Conservation (phyloP, 2,888 invertebrate genomes). For the Holacanthella duospinosa region DNA sequence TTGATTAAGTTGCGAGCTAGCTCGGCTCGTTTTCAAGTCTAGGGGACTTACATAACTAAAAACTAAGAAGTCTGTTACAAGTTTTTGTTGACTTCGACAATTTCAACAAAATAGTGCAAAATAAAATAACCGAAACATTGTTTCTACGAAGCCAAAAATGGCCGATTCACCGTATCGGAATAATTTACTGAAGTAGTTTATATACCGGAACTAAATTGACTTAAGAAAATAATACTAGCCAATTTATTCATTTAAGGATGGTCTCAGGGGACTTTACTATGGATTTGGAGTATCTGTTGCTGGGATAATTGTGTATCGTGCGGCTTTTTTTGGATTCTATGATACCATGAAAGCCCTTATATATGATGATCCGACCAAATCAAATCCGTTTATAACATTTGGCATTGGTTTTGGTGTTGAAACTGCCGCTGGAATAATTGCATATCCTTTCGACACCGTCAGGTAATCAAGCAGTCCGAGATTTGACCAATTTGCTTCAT, state of each 20-base stretch:
- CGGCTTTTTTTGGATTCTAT: slow-evolving; percentile 44
- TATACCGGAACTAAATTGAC: background rate
- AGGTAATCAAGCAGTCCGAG: slow-evolving; percentile 26
- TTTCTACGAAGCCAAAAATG: no score
- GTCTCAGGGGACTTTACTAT: slow-evolving; percentile 42
- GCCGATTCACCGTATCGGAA: no score
- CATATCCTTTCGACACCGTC: slow-evolving; percentile 45
- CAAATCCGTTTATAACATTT: background rate
- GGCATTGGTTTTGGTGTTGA: slow-evolving; percentile 13
- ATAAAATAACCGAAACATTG: no score
- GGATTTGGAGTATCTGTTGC: slow-evolving; percentile 43
- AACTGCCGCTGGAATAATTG: slow-evolving; percentile 42
- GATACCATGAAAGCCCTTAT: slow-evolving; percentile 41
- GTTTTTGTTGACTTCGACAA: no score
- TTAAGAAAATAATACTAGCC: background rate
- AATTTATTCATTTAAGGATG: slow-evolving; percentile 40
- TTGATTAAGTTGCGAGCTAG: no score
- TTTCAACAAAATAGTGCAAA: no score
- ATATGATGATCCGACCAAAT: slow-evolving; percentile 9
- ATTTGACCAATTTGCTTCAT: background rate
- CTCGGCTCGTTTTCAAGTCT: no score
- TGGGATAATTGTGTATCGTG: slow-evolving; percentile 43
- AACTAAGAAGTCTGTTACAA: no score
- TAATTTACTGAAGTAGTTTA: no score
- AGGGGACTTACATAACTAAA: no score